phyloP scores from a whole-genome alignment of 2,797 vertebrate genomes.

The Neosalanx taihuensis region DNA sequence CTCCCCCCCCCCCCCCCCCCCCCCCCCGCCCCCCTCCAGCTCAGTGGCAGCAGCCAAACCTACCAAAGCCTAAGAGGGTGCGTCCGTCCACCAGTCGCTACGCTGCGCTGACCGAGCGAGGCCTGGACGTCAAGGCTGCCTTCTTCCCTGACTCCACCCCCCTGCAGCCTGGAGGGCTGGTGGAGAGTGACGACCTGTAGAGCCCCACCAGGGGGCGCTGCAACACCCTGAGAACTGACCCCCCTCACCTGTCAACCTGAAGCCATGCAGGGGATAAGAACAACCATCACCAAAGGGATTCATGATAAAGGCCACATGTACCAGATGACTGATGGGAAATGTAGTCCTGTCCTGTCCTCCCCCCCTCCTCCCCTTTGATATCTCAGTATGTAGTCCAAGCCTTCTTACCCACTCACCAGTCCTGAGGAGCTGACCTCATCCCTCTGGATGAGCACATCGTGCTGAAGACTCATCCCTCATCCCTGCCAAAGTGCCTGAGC shows the following conservation, averaged over 20 bases:
- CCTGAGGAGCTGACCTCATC: not conserved
- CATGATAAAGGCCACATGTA: constrained; percentile 34
- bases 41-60: constrained; percentile 94
- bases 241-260: constrained; percentile 14
- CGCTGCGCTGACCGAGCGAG: constrained; percentile 93
- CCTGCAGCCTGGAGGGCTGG: constrained; percentile 82
- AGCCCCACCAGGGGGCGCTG: constrained; percentile 2
- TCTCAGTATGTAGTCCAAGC: not conserved
- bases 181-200: constrained; percentile 97
- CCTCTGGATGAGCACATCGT: not conserved
- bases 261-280: constrained; percentile 9
- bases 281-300: constrained; percentile 29
- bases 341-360: not conserved
- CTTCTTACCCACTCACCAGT: not conserved
- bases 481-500: constrained; percentile 57
- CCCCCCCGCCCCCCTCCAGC: constrained; percentile 63
- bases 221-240: constrained; percentile 1
- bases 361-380: not conserved
- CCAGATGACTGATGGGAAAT: constrained; percentile 32
- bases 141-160: constrained; percentile 95
- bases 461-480: not conserved
- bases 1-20: not conserved
- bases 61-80: constrained; percentile 91
- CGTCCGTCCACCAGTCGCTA: constrained; percentile 95
- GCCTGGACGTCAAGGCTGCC: constrained; percentile 95